phyloP scores from a whole-genome alignment of 2,797 vertebrate species.

The Acanthopagrus latus region DNA sequence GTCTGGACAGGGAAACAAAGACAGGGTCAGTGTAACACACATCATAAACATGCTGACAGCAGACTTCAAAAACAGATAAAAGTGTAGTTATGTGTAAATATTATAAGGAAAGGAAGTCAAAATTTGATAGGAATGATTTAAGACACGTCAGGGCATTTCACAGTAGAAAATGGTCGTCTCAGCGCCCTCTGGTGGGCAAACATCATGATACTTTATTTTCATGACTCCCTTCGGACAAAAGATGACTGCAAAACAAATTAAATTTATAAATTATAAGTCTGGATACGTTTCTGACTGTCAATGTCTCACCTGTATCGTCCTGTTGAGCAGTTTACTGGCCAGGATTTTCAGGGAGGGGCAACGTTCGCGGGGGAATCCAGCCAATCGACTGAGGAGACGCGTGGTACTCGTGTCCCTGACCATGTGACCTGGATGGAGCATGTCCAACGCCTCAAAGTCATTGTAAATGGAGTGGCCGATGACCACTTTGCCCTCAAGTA shows the following conservation, averaged over 20 bases:
- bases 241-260: too few relatives aligned
- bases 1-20: conserved; percentile 73
- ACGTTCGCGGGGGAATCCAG: conserved; percentile 64
- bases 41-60: neutral
- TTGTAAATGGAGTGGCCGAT: conserved; percentile 93
- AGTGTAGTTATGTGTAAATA: neutral
- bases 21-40: neutral
- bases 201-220: neutral
- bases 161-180: neutral
- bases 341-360: conserved; percentile 89
- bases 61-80: too few relatives aligned
- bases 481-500: conserved; percentile 92
- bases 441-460: conserved; percentile 90
- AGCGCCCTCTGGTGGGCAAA: conserved; percentile 31
- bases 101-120: neutral
- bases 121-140: too few relatives aligned
- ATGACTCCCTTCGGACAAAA: neutral
- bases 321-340: conserved; percentile 86
- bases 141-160: neutral
- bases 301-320: conserved; percentile 91
- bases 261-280: neutral
- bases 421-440: conserved; percentile 86
- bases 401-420: conserved; percentile 90
- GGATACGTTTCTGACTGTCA: neutral
- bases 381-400: conserved; percentile 78